A percentile compares a stretch with the other conserved stretches of the same genome.
Evolutionary conservation across 2,113 vertebrate species (phyloP).

Genomic region (Castor canadensis): DNA sequence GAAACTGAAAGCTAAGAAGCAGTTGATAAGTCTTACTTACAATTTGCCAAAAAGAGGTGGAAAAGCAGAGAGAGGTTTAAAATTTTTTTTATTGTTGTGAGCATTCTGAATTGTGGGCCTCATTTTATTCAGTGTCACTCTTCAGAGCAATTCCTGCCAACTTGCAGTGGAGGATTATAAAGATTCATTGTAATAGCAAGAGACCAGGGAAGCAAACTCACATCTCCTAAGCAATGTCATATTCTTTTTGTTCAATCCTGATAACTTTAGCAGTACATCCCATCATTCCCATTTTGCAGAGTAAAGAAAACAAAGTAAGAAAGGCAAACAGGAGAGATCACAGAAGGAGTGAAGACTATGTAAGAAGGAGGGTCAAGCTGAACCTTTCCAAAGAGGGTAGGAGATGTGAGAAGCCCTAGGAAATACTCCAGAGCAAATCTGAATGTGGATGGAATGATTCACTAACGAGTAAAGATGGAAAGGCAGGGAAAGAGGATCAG

Average conservation of each 20-base stretch:
- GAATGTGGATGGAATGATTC: not conserved
- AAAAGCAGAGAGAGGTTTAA: not conserved
- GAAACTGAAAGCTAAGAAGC: not conserved
- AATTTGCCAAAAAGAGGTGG: not conserved
- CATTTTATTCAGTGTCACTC: not conserved
- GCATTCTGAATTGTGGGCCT: not conserved
- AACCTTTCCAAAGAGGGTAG: not conserved
- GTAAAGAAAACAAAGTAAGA: not conserved
- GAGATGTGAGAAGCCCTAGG: not conserved
- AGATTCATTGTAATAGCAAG: not conserved
- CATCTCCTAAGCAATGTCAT: not conserved
- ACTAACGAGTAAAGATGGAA: not conserved
- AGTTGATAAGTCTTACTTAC: not conserved
- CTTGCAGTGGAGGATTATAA: not conserved
- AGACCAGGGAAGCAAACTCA: not conserved
- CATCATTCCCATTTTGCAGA: not conserved
- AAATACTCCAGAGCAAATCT: not conserved
- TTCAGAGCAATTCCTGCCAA: not conserved
- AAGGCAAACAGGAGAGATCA: not conserved
- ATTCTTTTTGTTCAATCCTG: not conserved
- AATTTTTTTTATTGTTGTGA: not conserved
- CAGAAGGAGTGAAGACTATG: not conserved
- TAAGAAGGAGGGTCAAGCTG: not conserved
- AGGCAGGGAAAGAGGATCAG: too few relatives aligned
- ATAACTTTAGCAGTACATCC: not conserved